phyloP scores from a whole-genome alignment of 2,888 invertebrate genomes.

The Aromia moschata region DNA sequence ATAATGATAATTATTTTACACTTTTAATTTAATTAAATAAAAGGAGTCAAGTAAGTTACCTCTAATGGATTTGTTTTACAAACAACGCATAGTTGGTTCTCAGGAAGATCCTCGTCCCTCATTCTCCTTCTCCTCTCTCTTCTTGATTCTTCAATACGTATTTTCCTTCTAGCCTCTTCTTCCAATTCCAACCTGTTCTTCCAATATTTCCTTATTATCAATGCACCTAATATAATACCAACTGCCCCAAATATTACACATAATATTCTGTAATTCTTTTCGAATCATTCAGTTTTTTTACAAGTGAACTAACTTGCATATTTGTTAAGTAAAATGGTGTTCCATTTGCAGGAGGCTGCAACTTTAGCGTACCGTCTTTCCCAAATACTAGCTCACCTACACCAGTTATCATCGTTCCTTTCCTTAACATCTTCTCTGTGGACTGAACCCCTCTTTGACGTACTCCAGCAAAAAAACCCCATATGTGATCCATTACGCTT shows the following conservation, averaged over 20 bases:
- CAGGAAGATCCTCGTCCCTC: conserved; percentile 69
- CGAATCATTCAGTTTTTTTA: conserved; percentile 77
- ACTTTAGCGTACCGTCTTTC: conserved; percentile 71
- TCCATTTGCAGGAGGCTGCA: conserved; percentile 78
- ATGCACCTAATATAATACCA: conserved; percentile 65
- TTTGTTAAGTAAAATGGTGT: conserved; percentile 82
- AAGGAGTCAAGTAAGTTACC: conserved; percentile 65
- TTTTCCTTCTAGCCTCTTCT: conserved; percentile 69
- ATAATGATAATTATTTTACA: too few relatives aligned
- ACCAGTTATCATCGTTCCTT: conserved; percentile 79
- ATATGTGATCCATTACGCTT: conserved; percentile 80
- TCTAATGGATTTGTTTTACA: conserved; percentile 87
- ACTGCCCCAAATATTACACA: conserved; percentile 67
- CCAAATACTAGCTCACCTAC: conserved; percentile 79
- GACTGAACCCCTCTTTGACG: conserved; percentile 85
- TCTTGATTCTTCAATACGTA: conserved; percentile 72
- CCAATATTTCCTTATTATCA: conserved; percentile 65
- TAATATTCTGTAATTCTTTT: conserved; percentile 71
- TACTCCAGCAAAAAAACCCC: conserved; percentile 87
- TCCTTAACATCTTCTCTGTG: conserved; percentile 86
- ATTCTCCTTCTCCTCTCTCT: conserved; percentile 72
- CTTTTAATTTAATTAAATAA: too few relatives aligned
- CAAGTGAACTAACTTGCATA: conserved; percentile 77
- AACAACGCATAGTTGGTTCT: conserved; percentile 83
- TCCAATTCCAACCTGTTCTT: conserved; percentile 65